Conservation (phyloP, 2,888 invertebrate genomes). For the Cryptocephalus moraei region DNA sequence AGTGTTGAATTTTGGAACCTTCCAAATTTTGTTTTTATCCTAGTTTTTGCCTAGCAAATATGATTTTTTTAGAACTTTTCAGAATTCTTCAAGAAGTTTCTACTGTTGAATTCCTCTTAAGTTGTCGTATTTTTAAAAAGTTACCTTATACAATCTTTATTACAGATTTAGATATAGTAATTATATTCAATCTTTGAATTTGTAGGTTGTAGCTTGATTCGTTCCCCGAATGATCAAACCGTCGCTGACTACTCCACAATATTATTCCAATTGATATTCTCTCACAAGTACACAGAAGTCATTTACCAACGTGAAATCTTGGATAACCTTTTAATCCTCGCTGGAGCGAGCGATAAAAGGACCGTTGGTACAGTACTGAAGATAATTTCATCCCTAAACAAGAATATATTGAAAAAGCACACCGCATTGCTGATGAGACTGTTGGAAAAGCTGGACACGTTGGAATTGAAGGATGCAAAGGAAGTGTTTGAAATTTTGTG, state of each 20-base stretch:
- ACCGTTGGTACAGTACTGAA: slow-evolving; percentile 22
- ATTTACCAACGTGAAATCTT: slow-evolving; percentile 29
- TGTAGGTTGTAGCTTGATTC: slow-evolving; percentile 43
- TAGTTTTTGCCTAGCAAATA: no score
- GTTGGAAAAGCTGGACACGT: slow-evolving; percentile 65
- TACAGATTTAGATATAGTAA: no score
- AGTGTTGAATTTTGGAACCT: no score
- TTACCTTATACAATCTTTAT: no score
- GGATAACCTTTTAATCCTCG: slow-evolving; percentile 25
- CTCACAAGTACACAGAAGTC: slow-evolving; percentile 21
- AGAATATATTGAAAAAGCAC: slow-evolving; percentile 45
- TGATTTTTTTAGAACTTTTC: no score
- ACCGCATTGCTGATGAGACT: slow-evolving; percentile 52
- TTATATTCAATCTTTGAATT: background rate
- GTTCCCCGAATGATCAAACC: slow-evolving; percentile 38
- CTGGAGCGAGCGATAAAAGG: slow-evolving; percentile 24
- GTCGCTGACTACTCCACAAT: slow-evolving; percentile 49
- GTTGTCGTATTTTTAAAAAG: no score
- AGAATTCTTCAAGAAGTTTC: no score
- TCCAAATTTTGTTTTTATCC: no score
- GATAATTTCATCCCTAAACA: slow-evolving; percentile 28
- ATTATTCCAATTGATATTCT: slow-evolving; percentile 46
- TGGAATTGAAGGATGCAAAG: slow-evolving; percentile 63
- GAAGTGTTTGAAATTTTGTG: slow-evolving; percentile 71
- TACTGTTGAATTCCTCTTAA: no score